These are phyloP conservation scores for Manis pentadactyla DNA, from an alignment of 2,797 vertebrate species.

Conservation along the genomic window DNA sequence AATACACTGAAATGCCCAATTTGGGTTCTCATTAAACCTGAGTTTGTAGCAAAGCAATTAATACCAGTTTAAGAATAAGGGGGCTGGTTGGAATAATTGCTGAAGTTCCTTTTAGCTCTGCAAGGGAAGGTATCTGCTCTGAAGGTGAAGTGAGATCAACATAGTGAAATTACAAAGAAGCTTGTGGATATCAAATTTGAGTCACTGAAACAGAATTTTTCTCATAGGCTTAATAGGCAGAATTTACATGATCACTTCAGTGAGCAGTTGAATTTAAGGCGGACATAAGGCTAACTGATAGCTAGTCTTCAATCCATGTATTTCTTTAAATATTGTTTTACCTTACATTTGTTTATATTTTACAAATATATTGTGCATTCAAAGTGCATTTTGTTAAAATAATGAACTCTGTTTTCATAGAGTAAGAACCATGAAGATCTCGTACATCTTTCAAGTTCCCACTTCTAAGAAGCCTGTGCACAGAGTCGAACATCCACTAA, in stretches of 20 bases:
- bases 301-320: background rate
- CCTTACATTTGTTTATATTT: background rate
- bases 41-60: background rate
- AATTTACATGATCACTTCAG: background rate
- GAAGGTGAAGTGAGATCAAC: background rate
- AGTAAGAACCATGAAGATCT: background rate
- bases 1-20: background rate
- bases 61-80: background rate
- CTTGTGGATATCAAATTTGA: background rate
- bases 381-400: background rate
- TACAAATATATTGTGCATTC: background rate
- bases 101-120: background rate
- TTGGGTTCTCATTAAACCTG: background rate
- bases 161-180: background rate
- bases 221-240: background rate
- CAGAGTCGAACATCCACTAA: background rate
- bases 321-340: background rate
- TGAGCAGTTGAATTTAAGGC: background rate
- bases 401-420: background rate
- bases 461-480: background rate
- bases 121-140: background rate
- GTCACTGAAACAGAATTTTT: background rate
- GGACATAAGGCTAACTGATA: background rate
- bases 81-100: background rate
- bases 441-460: background rate